Evolutionary conservation across 2,888 invertebrate genomes (phyloP), one percentile per base, ranked within the genome.

Genomic region (Salticus scenicus): DNA sequence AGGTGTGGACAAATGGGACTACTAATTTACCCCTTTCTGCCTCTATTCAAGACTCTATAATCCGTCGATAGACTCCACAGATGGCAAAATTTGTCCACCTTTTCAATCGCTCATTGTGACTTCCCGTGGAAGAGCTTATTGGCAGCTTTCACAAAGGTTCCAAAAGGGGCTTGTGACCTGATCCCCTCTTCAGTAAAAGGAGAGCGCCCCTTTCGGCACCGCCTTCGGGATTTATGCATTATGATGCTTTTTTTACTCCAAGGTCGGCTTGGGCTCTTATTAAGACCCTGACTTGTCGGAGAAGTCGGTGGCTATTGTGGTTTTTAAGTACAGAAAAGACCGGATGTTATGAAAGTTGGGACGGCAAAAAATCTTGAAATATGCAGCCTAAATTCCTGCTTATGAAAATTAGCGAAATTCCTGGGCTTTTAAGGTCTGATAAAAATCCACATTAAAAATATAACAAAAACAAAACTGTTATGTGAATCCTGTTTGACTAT

Each of bases 1-100:
- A 70, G 70, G 70, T 70, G 70, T 70, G 70, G 70, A 70, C 70
- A 70, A 70, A 70, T 70, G 42, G 70, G 70, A 41, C 70, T 14
- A 70, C 70, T 70, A 70, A 70, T 70, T 70, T 70, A 70, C 70
- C 70, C 70, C 70, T 70, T 70, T 27, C 42, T 24, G 17, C 70
- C 42, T 70, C 70, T 14, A 24, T 70, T 70, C 70, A 70, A 24
- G 27, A 57, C 57, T 57, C 57, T 24, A 57, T 57, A 57, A 57
- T 57, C 57, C 24, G 2, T 12, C 57, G 57, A 57, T 57, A 57
- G 57, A 57, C 57, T 57, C 24, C 57, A 57, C 57, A 57, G 57
- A 57, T 57, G 57, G 57, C 57, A 57, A 24, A 57, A 57, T 57
- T 57, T 57, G 57, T 57, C 57, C 57, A 57, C 24, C 57, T 57